Conservation (phyloP, 1,140 invertebrate genomes). For the Listronotus oregonensis region DNA sequence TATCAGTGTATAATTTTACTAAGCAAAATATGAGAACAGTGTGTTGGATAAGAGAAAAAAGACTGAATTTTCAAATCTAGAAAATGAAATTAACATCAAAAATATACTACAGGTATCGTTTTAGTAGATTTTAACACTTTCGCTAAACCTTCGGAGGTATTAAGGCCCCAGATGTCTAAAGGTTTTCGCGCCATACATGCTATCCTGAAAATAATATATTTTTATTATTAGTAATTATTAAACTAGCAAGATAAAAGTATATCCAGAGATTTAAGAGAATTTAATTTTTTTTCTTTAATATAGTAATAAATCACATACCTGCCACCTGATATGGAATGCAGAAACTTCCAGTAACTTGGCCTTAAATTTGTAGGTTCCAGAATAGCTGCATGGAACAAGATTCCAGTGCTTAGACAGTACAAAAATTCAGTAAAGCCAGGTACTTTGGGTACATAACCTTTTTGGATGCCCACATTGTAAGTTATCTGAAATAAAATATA, state of each 20-base stretch:
- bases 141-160: conserved; percentile 45
- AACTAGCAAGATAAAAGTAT: too few species aligned
- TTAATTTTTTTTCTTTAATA: too few species aligned
- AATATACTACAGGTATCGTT: conserved; percentile 43
- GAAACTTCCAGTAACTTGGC: conserved; percentile 84
- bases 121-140: conserved; percentile 47
- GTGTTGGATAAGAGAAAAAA: too few species aligned
- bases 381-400: conserved; percentile 80
- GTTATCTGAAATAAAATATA: conserved; percentile 61
- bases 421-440: conserved; percentile 69
- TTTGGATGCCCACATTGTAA: conserved; percentile 65
- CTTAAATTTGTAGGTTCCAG: conserved; percentile 78
- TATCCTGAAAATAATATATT: conserved; percentile 57
- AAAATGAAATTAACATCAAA: conserved; percentile 14
- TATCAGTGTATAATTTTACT: too few species aligned
- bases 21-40: too few species aligned
- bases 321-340: conserved; percentile 75
- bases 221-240: too few species aligned
- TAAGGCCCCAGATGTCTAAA: conserved; percentile 64
- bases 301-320: conserved; percentile 58
- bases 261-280: too few species aligned
- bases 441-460: conserved; percentile 63
- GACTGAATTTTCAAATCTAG: neutral
- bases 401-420: conserved; percentile 79
- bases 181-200: conserved; percentile 61